Evolutionary conservation across 1,140 invertebrate genomes (phyloP).

Genomic region (Drosophila navojoa): DNA sequence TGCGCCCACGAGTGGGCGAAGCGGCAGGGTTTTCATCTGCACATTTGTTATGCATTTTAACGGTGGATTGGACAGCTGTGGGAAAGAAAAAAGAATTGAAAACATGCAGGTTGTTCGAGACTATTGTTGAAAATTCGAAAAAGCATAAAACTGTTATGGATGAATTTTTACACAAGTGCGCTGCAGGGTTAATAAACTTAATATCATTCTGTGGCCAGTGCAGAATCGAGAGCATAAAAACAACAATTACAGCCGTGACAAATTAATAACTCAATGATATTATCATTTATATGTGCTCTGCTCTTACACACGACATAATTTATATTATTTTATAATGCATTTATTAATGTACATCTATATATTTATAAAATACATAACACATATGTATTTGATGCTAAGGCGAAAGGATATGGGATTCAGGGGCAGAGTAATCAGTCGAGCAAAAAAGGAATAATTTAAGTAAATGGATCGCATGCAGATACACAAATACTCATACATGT

Average conservation of each 20-base stretch:
- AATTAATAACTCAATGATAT: conserved; percentile 80
- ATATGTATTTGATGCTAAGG: too few species aligned
- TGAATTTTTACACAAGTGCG: conserved; percentile 59
- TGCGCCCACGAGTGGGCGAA: not conserved
- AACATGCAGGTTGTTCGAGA: conserved; percentile 2
- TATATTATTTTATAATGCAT: conserved; percentile 40
- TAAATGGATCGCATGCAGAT: too few species aligned
- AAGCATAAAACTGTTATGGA: conserved; percentile 36
- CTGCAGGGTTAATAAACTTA: conserved; percentile 76
- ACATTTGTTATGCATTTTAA: conserved; percentile 45
- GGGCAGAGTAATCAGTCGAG: too few species aligned
- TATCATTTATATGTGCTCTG: conserved; percentile 73
- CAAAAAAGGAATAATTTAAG: too few species aligned
- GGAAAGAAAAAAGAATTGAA: not conserved
- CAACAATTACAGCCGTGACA: conserved; percentile 48
- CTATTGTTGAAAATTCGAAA: conserved; percentile 57
- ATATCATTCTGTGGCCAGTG: conserved; percentile 53
- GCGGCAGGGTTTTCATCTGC: conserved; percentile 23
- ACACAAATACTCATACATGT: too few species aligned
- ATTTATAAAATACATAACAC: too few species aligned
- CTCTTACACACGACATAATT: conserved; percentile 51
- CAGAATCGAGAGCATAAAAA: conserved; percentile 1
- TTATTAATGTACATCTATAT: too few species aligned
- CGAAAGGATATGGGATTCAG: too few species aligned
- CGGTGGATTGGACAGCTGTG: not conserved